Conservation (phyloP, 2,888 invertebrate genomes). For the Thereva nobilitata region DNA sequence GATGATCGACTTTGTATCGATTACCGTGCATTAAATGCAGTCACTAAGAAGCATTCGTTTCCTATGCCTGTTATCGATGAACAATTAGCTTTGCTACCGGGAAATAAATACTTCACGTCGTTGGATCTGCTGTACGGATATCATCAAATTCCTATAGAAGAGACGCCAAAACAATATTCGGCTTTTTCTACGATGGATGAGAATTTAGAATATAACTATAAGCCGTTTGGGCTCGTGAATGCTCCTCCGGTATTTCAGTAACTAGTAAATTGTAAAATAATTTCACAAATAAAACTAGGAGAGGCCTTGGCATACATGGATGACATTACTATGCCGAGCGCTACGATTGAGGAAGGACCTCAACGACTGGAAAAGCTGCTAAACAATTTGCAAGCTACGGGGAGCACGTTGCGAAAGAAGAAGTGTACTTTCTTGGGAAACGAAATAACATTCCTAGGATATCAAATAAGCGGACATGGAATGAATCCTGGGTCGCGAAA, state of each 20-base stretch:
- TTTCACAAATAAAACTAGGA: background rate
- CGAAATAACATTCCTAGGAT: slow-evolving; percentile 39
- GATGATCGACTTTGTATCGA: background rate
- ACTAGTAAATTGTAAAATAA: slow-evolving; percentile 3
- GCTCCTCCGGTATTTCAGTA: too few relatives aligned
- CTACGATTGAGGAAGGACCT: slow-evolving; percentile 26
- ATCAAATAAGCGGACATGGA: slow-evolving; percentile 38
- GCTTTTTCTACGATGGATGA: background rate
- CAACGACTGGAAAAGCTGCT: too few relatives aligned
- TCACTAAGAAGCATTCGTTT: too few relatives aligned
- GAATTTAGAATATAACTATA: slow-evolving; percentile 19
- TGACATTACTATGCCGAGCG: slow-evolving; percentile 40
- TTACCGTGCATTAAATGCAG: too few relatives aligned
- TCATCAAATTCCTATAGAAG: background rate
- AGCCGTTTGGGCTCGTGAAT: slow-evolving; percentile 27
- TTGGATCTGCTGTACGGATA: background rate
- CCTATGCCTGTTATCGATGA: too few relatives aligned
- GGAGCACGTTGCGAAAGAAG: slow-evolving; percentile 38
- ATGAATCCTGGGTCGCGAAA: slow-evolving; percentile 36
- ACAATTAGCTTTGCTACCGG: too few relatives aligned
- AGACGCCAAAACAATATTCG: background rate
- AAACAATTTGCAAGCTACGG: slow-evolving; percentile 29
- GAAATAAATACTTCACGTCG: too few relatives aligned
- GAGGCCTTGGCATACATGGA: slow-evolving; percentile 37
- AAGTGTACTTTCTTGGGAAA: slow-evolving; percentile 40